Base-by-base conservation (phyloP, 1,140 invertebrate genomes). In the Neuroterus valhalla region DNA sequence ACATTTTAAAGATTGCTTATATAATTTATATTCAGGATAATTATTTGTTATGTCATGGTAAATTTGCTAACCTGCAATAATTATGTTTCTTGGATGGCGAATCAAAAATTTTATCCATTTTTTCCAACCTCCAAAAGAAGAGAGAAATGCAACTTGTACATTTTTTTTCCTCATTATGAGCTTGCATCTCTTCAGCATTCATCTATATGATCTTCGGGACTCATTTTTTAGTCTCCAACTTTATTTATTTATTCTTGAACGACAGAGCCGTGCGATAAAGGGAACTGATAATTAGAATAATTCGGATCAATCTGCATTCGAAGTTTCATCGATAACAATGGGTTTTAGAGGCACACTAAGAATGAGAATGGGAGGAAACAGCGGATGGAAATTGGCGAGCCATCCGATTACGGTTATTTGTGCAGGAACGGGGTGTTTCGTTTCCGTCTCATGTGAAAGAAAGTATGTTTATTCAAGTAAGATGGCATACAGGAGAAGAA, bases 331-430 rank as follows among this genome's bases (percentile, higher is more conserved):
- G 50, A 55, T 19, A 21, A 26, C 50, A 5, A 4, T 8, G 17
- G 15, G 17, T 55, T 21, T 19, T 19, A 55, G 15, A 55, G 23
- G 2, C 17, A 17, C 10, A 55, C 10, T 10, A 15, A 52, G 15
- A 52, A 52, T 4, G 15, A 52, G 19, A 31, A 66, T 31, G 10
- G 21, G 62, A 14, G n/a, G 38, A 66, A 66, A 21, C 21, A 3
- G 62, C 21, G 14, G 62, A 66, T 66, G 6, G 15, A 66, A 66
- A 66, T 66, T 66, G 21, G 23, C 62, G 62, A 38, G 21, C 31
- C 44, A 12, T 45, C 11, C 21, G 62, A 66, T 66, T 66, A 66
- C 23, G 21, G 62, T 66, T 66, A 66, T 66, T 66, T 66, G 62
- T 26, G 12, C 26, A 31, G 62, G 14, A 38, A 66, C 15, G 44